Evolutionary conservation across 2,888 invertebrate genomes (phyloP).

Genomic region (Microctonus brassicae): DNA sequence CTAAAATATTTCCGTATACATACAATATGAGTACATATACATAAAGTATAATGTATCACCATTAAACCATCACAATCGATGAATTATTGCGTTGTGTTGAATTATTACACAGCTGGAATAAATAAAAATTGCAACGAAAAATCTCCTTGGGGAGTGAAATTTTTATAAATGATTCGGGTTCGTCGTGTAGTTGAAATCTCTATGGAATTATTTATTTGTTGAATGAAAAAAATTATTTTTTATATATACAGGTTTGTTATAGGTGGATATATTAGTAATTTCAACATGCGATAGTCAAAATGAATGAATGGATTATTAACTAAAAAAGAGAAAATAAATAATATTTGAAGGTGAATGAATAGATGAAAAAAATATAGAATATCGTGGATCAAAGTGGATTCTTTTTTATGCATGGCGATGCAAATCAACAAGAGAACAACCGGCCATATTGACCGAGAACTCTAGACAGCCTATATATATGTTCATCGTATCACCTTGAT

Average conservation of each 20-base stretch:
- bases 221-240: background rate
- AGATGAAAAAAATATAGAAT: conserved; percentile 5
- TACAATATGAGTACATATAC: no score
- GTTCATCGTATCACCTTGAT: no score
- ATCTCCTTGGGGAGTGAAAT: conserved; percentile 13
- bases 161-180: conserved; percentile 18
- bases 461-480: background rate
- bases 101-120: conserved; percentile 38
- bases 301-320: background rate
- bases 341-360: conserved; percentile 5
- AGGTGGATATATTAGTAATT: background rate
- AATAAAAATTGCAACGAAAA: conserved; percentile 26
- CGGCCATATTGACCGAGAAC: conserved; percentile 16
- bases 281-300: background rate
- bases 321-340: background rate
- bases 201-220: background rate
- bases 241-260: no score
- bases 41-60: conserved; percentile 54
- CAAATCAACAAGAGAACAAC: conserved; percentile 14
- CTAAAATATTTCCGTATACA: conserved; percentile 36
- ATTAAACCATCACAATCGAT: conserved; percentile 50
- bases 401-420: conserved; percentile 12
- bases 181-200: conserved; percentile 12
- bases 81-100: conserved; percentile 51
- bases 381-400: conserved; percentile 6